Percentiles rank a stretch among this genome's conserved stretches.
Conservation (phyloP, 2,888 invertebrate species). For the Rambutsinella grinnellia region DNA sequence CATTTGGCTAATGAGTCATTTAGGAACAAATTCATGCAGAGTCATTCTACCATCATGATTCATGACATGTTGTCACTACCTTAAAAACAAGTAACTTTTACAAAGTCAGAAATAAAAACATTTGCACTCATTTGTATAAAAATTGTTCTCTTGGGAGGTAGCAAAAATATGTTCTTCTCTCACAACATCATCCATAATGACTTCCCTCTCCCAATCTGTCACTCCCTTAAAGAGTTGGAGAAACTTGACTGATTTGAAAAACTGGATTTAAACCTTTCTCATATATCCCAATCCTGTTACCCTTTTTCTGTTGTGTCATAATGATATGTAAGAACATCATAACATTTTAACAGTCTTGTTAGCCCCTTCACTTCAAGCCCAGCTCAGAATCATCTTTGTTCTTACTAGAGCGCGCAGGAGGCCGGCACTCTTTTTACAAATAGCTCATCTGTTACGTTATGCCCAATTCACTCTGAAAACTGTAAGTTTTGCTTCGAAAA, state of each 20-base stretch:
- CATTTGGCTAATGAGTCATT: too few relatives aligned
- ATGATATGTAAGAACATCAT: constrained; percentile 48
- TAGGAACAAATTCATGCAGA: background rate
- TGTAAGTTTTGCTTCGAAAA: background rate
- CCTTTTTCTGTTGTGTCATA: constrained; percentile 51
- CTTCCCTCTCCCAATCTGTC: too few relatives aligned
- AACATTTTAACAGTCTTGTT: constrained; percentile 52
- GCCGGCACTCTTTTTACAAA: constrained; percentile 37
- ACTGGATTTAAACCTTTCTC: too few relatives aligned
- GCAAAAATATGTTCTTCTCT: constrained; percentile 28
- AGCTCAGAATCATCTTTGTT: constrained; percentile 24
- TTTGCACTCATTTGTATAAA: background rate
- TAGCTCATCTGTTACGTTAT: constrained; percentile 42
- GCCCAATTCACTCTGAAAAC: constrained; percentile 6
- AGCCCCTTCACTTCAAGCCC: constrained; percentile 38
- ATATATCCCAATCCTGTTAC: constrained; percentile 1
- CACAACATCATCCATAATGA: too few relatives aligned
- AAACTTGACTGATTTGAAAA: too few relatives aligned
- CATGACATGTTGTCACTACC: background rate
- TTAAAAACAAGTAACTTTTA: too few relatives aligned
- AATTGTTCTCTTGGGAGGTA: constrained; percentile 47
- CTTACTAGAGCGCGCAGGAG: constrained; percentile 11
- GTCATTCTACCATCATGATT: background rate
- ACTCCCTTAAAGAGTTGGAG: too few relatives aligned
- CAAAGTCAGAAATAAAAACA: background rate